Percentiles rank a stretch among this genome's conserved stretches.
phyloP scores from a whole-genome alignment of 2,888 invertebrate genomes.

The Tetranychus piercei region DNA sequence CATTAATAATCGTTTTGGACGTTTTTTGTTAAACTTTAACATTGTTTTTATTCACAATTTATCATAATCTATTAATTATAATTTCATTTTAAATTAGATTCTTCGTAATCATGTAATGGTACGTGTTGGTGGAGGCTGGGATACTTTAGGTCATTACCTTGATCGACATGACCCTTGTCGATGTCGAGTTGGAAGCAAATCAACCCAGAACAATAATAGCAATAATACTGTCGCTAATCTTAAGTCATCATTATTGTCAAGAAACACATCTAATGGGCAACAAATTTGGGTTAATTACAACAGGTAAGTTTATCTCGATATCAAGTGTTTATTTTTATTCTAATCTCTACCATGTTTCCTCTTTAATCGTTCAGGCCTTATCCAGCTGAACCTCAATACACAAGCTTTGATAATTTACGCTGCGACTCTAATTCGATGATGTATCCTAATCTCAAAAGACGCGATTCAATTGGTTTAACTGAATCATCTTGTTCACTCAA shows the following conservation, averaged over 20 bases:
- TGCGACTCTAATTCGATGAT: neutral
- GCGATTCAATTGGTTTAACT: constrained; percentile 4
- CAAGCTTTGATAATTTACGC: neutral
- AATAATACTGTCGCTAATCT: neutral
- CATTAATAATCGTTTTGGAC: neutral
- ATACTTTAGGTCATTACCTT: constrained; percentile 81
- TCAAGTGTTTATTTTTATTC: neutral
- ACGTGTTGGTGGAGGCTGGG: constrained; percentile 90
- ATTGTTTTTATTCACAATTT: no score
- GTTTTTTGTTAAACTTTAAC: neutral
- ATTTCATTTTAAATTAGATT: constrained; percentile 43
- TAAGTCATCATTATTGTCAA: neutral
- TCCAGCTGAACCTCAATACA: constrained; percentile 7
- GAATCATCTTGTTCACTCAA: constrained; percentile 9
- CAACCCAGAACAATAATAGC: constrained; percentile 4
- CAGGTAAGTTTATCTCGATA: neutral
- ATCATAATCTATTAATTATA: neutral
- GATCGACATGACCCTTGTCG: constrained; percentile 94
- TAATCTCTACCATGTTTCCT: neutral
- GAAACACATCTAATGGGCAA: neutral
- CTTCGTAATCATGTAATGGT: constrained; percentile 94
- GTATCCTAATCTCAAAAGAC: constrained; percentile 2
- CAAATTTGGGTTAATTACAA: constrained; percentile 8
- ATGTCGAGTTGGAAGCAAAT: constrained; percentile 31
- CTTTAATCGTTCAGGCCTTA: neutral